Conservation (phyloP, 2,113 vertebrate species). For the Xenopus laevis region DNA sequence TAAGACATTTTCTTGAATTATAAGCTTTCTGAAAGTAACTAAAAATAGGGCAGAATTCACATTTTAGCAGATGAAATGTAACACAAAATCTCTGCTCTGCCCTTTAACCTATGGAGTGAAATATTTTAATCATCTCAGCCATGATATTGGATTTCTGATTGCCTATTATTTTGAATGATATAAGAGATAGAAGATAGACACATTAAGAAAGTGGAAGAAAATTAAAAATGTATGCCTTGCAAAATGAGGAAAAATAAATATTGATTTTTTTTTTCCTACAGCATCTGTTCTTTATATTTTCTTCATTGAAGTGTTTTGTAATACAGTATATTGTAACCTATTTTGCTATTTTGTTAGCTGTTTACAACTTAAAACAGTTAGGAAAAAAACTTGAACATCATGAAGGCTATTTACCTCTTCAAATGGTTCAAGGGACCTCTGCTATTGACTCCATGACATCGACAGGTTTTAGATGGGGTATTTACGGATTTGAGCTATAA, state of each 20-base stretch:
- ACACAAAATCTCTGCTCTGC: not conserved
- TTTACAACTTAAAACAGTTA: no score
- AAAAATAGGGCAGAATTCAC: not conserved
- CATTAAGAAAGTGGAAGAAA: slow-evolving; percentile 1
- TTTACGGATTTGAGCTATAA: no score
- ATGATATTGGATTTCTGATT: slow-evolving; percentile 16
- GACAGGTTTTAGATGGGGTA: no score
- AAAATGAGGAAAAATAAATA: slow-evolving; percentile 21
- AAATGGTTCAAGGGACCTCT: no score
- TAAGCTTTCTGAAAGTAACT: not conserved
- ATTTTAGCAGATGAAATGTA: not conserved
- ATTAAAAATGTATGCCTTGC: slow-evolving; percentile 19
- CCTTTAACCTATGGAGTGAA: slow-evolving; percentile 1
- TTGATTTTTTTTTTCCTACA: not conserved
- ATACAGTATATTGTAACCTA: no score
- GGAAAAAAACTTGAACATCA: no score
- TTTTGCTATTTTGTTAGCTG: no score
- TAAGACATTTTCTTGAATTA: not conserved
- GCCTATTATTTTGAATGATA: slow-evolving; percentile 26
- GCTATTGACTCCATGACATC: no score
- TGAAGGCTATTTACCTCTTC: no score
- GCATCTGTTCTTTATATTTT: no score
- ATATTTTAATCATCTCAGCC: slow-evolving; percentile 23
- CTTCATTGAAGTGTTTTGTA: no score
- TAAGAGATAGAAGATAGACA: slow-evolving; percentile 24